Conservation (phyloP, 2,888 invertebrate genomes). For the Apotomis capreana region DNA sequence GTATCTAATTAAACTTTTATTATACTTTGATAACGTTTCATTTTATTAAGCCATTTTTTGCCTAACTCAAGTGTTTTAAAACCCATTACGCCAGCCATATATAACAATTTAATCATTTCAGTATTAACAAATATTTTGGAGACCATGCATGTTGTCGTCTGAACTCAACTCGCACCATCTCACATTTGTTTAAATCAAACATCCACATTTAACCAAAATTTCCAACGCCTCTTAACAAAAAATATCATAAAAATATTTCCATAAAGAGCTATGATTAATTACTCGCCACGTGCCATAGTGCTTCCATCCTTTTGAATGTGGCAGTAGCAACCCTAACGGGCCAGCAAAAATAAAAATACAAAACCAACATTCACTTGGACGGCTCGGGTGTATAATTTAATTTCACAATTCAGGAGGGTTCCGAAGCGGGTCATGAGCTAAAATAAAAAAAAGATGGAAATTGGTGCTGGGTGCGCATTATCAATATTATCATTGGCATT, state of each 20-base stretch:
- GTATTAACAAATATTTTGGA: no score
- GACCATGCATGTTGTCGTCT: no score
- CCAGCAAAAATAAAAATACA: slow-evolving; percentile 16
- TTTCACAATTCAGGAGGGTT: no score
- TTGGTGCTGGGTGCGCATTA: not conserved
- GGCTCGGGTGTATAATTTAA: not conserved
- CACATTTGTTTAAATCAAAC: not conserved
- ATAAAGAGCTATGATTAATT: slow-evolving; percentile 29
- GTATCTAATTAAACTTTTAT: no score
- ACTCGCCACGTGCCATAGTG: slow-evolving; percentile 21
- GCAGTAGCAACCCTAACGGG: slow-evolving; percentile 21
- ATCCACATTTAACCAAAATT: not conserved
- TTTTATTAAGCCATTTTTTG: no score
- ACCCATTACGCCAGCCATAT: no score
- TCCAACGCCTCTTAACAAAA: not conserved
- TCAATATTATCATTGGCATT: no score
- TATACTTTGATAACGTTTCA: no score
- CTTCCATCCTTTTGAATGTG: not conserved
- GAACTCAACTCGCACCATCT: no score
- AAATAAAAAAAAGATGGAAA: not conserved
- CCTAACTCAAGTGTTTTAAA: no score
- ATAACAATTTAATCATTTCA: no score
- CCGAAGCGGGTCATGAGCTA: no score
- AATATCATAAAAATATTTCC: not conserved
- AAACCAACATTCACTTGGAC: slow-evolving; percentile 18